Base-by-base conservation (phyloP, 2,113 vertebrate genomes). In the Oreochromis tanganicae region DNA sequence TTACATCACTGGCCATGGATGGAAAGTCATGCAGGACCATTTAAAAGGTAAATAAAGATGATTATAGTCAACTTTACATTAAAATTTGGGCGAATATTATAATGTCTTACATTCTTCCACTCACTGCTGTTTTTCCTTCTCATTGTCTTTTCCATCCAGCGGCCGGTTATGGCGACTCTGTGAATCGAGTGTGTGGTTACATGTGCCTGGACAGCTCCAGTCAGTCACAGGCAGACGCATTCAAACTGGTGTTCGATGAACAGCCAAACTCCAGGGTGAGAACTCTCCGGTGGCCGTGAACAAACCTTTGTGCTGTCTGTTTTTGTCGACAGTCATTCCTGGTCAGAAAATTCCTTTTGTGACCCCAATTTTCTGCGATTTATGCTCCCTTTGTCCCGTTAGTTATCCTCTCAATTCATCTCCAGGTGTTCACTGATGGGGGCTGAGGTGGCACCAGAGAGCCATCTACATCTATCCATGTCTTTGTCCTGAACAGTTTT, bases 211-310 rank as follows among this genome's bases (percentile, higher is more conserved):
- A 99, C 95, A 97, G 95, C 63, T 94, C 96, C 68, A 94, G 95
- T 21, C 97, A 96, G 90, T 96, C 96, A 79, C 96, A 97, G 82
- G 89, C 95, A 16, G 98, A 99, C 91, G 89, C 96, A 0, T 97
- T 98, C 95, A 99, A 98, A 84, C 91, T 99, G 89, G 96, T 94
- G 92, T 98, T 99, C 3, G 97, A 99, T 80, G 97, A 98, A 80
- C 97, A 98, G 89, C 93, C 96, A 0, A 96, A 98, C 7, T 94
- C 93, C 3, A 97, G 93, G 97, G 98, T 99, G 95, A 94, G 94
- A 63, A 2, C 63, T 19, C 71, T 17, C 0, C 21, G 59, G 32
- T 63, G 27, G 34, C 21, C 6, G 24, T 3, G 41, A 5, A 9
- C 21, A 12, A 43, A 59, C 16, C 24, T 27, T 7, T 71, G 7